These are phyloP conservation scores for Dimorphilus gyrociliatus DNA, from an alignment of 2,888 invertebrate genomes.

Conservation along the genomic window DNA sequence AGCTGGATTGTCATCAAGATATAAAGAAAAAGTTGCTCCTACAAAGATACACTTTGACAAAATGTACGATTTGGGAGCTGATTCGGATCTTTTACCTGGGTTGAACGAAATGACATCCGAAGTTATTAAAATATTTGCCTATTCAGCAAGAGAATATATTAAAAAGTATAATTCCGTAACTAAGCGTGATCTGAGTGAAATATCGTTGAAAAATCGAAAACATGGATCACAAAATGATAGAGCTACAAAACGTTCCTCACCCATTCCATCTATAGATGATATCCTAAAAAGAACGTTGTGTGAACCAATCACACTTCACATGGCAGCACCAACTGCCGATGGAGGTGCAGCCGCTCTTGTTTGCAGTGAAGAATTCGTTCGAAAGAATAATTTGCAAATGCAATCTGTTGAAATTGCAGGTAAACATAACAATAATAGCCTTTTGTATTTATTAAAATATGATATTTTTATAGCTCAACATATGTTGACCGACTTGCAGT, in stretches of 20 bases:
- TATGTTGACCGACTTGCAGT: conserved; percentile 9
- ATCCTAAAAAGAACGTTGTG: conserved; percentile 19
- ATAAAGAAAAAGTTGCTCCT: conserved; percentile 22
- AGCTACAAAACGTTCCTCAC: conserved; percentile 14
- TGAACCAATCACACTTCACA: conserved; percentile 25
- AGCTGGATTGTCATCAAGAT: conserved; percentile 21
- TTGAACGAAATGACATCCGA: conserved; percentile 28
- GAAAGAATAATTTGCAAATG: conserved; percentile 2
- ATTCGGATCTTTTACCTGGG: conserved; percentile 17
- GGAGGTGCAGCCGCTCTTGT: conserved; percentile 10
- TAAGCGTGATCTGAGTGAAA: conserved; percentile 17
- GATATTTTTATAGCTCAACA: conserved; percentile 9
- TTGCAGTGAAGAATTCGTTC: conserved; percentile 7
- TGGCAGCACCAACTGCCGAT: conserved; percentile 16
- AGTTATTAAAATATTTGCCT: conserved; percentile 28
- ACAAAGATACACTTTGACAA: conserved; percentile 23
- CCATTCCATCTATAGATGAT: conserved; percentile 12
- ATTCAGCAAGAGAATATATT: conserved; percentile 26
- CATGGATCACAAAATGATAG: conserved; percentile 23
- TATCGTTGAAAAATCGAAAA: conserved; percentile 23
- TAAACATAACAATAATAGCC: no score
- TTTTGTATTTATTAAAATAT: no score
- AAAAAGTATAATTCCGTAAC: conserved; percentile 17
- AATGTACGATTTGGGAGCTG: conserved; percentile 21
- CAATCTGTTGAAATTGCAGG: conserved; percentile 7